Conservation (phyloP, 2,797 vertebrate species). For the Anableps anableps region DNA sequence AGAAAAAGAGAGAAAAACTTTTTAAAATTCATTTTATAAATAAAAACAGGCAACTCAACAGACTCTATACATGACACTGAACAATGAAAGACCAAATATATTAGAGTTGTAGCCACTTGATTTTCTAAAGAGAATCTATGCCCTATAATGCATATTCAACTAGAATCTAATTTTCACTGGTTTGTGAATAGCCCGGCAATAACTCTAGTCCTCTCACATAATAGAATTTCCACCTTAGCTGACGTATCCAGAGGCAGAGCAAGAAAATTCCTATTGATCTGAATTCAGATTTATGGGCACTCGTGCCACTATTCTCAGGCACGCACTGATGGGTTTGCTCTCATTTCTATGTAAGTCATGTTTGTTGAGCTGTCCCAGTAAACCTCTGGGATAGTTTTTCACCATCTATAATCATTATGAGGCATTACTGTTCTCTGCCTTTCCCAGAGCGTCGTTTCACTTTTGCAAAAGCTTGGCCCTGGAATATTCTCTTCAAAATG, state of each 20-base stretch:
- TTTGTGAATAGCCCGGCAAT: neutral
- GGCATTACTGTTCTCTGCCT: slow-evolving; percentile 49
- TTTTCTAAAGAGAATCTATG: neutral
- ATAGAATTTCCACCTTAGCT: neutral
- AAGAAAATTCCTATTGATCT: slow-evolving; percentile 25
- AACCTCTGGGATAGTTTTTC: slow-evolving; percentile 45
- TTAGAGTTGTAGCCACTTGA: neutral
- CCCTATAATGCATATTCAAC: neutral
- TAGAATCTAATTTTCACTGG: neutral
- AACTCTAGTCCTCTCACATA: no score
- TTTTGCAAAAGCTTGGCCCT: slow-evolving; percentile 36
- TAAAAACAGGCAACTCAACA: neutral
- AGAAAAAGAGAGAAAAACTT: neutral
- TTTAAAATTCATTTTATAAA: neutral
- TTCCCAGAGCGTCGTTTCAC: slow-evolving; percentile 53
- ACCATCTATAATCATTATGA: slow-evolving; percentile 61
- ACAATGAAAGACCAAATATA: neutral
- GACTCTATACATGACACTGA: neutral
- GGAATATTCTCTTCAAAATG: slow-evolving; percentile 37
- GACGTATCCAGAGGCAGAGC: neutral
- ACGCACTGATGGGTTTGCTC: slow-evolving; percentile 29
- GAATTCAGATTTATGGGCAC: slow-evolving; percentile 23
- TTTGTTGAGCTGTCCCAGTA: slow-evolving; percentile 56
- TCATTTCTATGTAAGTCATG: slow-evolving; percentile 35
- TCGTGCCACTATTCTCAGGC: slow-evolving; percentile 19